Conservation (phyloP, 2,888 invertebrate genomes). For the Zygothrica quintamaculata region DNA sequence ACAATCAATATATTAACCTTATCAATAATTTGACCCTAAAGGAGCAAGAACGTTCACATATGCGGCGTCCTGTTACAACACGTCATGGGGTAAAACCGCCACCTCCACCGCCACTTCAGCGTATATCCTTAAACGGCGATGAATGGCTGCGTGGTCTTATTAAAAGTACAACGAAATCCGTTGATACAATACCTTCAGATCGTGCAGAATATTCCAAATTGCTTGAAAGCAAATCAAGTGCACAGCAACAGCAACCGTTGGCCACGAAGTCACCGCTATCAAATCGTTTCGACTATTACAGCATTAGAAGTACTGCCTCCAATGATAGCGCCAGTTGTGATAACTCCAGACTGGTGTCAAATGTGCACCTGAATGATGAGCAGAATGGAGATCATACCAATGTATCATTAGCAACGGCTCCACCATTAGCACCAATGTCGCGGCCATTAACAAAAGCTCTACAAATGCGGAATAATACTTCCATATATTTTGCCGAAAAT, state of each 20-base stretch:
- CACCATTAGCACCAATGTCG: no score
- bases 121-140: conserved; percentile 5
- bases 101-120: conserved; percentile 9
- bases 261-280: conserved; percentile 17
- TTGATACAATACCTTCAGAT: conserved; percentile 1
- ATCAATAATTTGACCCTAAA: conserved; percentile 58
- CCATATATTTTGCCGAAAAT: conserved; percentile 39
- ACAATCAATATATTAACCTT: conserved; percentile 55
- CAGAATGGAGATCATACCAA: neutral
- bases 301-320: conserved; percentile 2
- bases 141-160: conserved; percentile 25
- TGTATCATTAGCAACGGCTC: conserved; percentile 2
- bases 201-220: conserved; percentile 42
- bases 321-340: neutral
- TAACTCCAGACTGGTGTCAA: neutral
- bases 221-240: conserved; percentile 16
- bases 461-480: conserved; percentile 34
- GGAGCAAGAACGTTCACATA: conserved; percentile 19
- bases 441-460: conserved; percentile 35
- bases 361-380: neutral
- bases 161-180: conserved; percentile 8
- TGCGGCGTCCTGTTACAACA: neutral
- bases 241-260: neutral
- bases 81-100: conserved; percentile 22
- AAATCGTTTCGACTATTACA: conserved; percentile 6